Evolutionary conservation across 2,888 invertebrate species (phyloP).

Genomic region (Pammene fasciana): DNA sequence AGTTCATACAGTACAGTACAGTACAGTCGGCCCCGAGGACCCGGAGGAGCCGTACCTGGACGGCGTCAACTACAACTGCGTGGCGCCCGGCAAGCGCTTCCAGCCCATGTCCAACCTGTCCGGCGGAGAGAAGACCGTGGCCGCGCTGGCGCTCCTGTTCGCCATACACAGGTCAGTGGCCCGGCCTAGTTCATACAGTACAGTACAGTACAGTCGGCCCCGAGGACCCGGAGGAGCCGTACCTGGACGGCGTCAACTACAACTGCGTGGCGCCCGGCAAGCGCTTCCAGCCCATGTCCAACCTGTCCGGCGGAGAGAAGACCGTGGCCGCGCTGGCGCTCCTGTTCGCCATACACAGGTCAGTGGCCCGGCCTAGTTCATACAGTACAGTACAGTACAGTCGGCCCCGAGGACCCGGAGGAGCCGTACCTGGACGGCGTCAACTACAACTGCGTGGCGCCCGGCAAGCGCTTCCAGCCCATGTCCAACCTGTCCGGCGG

Average conservation of each 20-base stretch:
- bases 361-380: too few relatives aligned
- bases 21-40: constrained; percentile 99
- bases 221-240: constrained; percentile 99
- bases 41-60: constrained; percentile 99
- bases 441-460: constrained; percentile 99
- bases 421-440: constrained; percentile 99
- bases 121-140: constrained; percentile 99
- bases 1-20: too few relatives aligned
- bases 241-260: constrained; percentile 99
- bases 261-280: constrained; percentile 99
- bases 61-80: constrained; percentile 99
- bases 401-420: constrained; percentile 99
- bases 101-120: constrained; percentile 99
- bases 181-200: too few relatives aligned
- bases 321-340: constrained; percentile 92
- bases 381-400: too few relatives aligned
- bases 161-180: constrained; percentile 93
- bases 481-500: constrained; percentile 99
- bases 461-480: constrained; percentile 99
- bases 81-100: constrained; percentile 99
- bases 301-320: too few relatives aligned
- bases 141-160: constrained; percentile 98
- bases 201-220: too few relatives aligned
- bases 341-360: constrained; percentile 65
- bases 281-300: constrained; percentile 46